phyloP scores from a whole-genome alignment of 1,140 invertebrate species.

The Rhizoglyphus robini region DNA sequence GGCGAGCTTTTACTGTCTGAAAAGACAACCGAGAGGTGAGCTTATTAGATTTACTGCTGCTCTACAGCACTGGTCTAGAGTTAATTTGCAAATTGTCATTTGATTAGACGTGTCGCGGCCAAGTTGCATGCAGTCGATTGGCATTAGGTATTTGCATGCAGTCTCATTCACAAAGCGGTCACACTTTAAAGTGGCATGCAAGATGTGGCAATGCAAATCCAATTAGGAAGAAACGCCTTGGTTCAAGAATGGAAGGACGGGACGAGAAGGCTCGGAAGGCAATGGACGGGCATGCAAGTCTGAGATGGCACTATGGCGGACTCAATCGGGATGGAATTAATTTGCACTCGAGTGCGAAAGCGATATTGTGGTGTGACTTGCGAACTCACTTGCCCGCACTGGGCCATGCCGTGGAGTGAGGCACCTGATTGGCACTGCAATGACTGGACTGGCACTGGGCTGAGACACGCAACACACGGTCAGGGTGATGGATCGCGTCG shows the following conservation, averaged over 20 bases:
- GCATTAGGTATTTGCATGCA: background rate
- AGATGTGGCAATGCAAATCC: background rate
- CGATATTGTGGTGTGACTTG: background rate
- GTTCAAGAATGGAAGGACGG: background rate
- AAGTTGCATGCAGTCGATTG: background rate
- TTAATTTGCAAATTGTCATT: too few relatives aligned
- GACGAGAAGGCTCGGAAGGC: too few relatives aligned
- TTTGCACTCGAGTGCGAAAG: constrained; percentile 5
- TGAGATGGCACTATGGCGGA: background rate
- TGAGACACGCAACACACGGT: background rate
- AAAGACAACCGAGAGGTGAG: background rate
- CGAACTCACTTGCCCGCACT: background rate
- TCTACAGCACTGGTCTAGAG: background rate
- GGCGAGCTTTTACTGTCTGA: background rate
- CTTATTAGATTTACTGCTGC: background rate
- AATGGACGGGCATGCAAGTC: background rate
- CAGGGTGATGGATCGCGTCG: background rate
- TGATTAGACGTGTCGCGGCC: background rate
- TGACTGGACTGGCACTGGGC: background rate
- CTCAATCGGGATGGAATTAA: background rate
- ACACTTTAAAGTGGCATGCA: background rate
- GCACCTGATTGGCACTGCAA: background rate
- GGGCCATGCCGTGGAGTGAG: background rate
- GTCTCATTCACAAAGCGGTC: constrained; percentile 12
- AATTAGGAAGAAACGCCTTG: background rate